A percentile compares a stretch with the other conserved stretches of the same genome.
phyloP scores from a whole-genome alignment of 2,797 vertebrate species.

The Ctenochaetus hawaiiensis region DNA sequence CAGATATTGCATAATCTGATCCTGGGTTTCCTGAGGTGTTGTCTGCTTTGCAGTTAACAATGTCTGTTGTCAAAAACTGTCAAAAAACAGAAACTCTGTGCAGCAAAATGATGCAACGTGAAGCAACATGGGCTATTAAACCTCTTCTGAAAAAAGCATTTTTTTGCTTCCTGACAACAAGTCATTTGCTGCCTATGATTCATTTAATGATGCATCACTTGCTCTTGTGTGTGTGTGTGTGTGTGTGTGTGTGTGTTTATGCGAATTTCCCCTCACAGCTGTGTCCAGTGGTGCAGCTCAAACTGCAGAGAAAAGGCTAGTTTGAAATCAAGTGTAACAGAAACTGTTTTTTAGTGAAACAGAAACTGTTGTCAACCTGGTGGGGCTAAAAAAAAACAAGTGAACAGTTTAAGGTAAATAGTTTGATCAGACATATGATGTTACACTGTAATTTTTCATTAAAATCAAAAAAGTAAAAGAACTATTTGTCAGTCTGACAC shows the following conservation, averaged over 20 bases:
- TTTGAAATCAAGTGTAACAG: neutral
- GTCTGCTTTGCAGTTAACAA: constrained; percentile 26
- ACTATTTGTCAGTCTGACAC: neutral
- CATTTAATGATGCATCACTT: constrained; percentile 10
- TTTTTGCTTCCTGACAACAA: neutral
- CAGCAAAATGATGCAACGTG: constrained; percentile 46
- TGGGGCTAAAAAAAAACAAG: neutral
- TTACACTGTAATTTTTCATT: neutral
- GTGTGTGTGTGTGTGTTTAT: constrained; percentile 5
- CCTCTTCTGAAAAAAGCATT: neutral
- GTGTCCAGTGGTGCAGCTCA: neutral
- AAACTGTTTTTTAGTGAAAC: neutral
- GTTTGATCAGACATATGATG: neutral
- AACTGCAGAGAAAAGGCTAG: neutral
- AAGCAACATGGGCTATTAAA: constrained; percentile 21
- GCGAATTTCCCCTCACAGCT: constrained; percentile 17
- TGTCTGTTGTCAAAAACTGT: constrained; percentile 10
- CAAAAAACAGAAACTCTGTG: constrained; percentile 13
- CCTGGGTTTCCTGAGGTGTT: neutral
- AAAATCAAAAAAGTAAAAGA: neutral
- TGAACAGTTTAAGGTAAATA: neutral
- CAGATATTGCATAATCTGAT: too few relatives aligned
- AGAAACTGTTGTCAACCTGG: neutral
- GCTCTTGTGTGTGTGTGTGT: constrained; percentile 10
- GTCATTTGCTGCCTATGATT: constrained; percentile 20